Conservation (phyloP, 37 sponge, comb jelly and placozoan genomes). For the Aplysina aerophoba region DNA sequence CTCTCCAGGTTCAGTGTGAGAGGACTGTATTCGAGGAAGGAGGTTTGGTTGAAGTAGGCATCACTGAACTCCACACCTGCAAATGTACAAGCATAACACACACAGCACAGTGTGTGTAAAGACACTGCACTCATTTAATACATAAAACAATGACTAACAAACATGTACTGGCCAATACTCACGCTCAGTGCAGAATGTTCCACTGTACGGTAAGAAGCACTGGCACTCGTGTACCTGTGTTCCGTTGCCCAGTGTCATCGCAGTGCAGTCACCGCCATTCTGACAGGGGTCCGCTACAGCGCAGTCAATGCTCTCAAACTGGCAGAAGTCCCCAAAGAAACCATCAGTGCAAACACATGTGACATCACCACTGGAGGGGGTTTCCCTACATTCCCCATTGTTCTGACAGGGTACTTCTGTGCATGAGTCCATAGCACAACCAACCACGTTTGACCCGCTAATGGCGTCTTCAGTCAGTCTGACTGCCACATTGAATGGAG, state of each 20-base stretch:
- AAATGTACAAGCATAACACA: neutral
- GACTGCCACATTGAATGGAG: neutral
- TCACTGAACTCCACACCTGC: slow-evolving; percentile 39
- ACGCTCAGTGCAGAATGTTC: slow-evolving; percentile 55
- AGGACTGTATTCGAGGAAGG: slow-evolving; percentile 48
- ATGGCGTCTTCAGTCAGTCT: slow-evolving; percentile 41
- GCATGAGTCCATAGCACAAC: slow-evolving; percentile 40
- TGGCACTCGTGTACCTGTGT: slow-evolving; percentile 32
- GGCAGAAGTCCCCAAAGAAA: slow-evolving; percentile 46
- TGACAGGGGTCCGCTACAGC: slow-evolving; percentile 26
- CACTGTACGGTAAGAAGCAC: slow-evolving; percentile 70
- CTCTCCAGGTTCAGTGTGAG: neutral
- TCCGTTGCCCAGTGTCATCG: slow-evolving; percentile 1
- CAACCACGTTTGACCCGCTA: slow-evolving; percentile 10
- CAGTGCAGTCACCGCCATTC: slow-evolving; percentile 47
- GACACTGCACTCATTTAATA: neutral
- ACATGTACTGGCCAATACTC: slow-evolving; percentile 9
- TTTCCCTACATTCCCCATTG: slow-evolving; percentile 50
- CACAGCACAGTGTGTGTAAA: neutral
- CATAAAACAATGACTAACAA: neutral
- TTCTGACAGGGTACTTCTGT: slow-evolving; percentile 24
- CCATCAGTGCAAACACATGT: slow-evolving; percentile 29
- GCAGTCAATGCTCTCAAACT: slow-evolving; percentile 24
- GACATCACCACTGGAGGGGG: neutral
- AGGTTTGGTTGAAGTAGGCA: slow-evolving; percentile 38